Evolutionary conservation across 2,888 invertebrate genomes (phyloP), one percentile per base, ranked within the genome.

Genomic region (Pachydiplax longipennis): DNA sequence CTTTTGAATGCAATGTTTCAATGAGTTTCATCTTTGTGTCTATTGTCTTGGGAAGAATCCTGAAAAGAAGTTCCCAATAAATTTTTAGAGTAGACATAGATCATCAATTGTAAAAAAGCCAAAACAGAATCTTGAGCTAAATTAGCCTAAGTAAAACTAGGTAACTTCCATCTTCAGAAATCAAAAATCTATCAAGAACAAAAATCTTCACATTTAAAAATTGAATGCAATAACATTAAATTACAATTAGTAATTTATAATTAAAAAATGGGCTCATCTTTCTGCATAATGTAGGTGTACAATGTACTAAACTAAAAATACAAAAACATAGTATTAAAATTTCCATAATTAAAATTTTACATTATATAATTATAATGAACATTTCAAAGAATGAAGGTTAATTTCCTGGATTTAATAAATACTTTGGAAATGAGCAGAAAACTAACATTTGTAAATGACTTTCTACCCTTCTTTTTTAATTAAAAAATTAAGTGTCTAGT

Each of bases 1-100:
- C 65, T 87, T 87, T 87, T 8, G 87, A 87, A 37, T 58, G 8
- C 5, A 87, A 61, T 0, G 61, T 87, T 37, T 61, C 37, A 37
- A 87, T 87, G n/a, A 87, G 65, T 65, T 61, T 87, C 87, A 87
- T 87, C 10, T 53, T 58, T 4, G 35, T 37, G 61, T 87, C 87
- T 37, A 53, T 37, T 40, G 58, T 61, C 18, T 61, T n/a, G 12
- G 87, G 87, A 13, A 87, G 87, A 37, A 13, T 2, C 65, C 87
- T 87, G 61, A n/a, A 87, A 87, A 40, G 25, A n/a, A 80, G 48
- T 25, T 10, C 22, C 6, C 3, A 40, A 81, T 81, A 15, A 31
- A 80, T 35, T 35, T 13, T 31, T 25, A 80, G 37, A 37, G 5
- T 48, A 13, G 48, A 10, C 13, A 48, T 48, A 48, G 13, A 48